Base-by-base conservation (phyloP, 2,888 invertebrate species). In the Spisula solida region DNA sequence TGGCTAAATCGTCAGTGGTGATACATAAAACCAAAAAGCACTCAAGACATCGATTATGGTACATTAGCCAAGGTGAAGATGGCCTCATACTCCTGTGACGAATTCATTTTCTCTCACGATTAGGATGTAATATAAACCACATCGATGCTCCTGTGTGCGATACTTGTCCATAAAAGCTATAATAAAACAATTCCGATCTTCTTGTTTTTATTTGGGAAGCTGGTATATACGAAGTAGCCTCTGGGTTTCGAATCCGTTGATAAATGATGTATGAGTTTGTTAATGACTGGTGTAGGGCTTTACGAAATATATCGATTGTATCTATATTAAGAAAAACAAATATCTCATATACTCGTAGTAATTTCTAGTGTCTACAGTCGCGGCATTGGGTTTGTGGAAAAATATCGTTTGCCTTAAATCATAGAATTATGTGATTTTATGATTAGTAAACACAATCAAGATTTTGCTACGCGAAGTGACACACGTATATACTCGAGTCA, bases 11-110 rank as follows among this genome's bases (percentile, higher is more conserved):
- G n/a, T 25, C 5, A 66, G n/a, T 31, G 18, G 18, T 56, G 82
- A 82, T 82, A 60, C n/a, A 82, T 34, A 60, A 82, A 60, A 82
- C 82, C 82, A 1, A 60, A 82, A 82, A 82, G 16, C 82, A 82
- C 82, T 82, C 60, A 48, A 25, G 0, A 34, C 41, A 41, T 60
- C 60, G 60, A 20, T 55, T 34, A 82, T 6, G 31, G 29, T 60
- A 34, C 82, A 82, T 82, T 82, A 82, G 41, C 8, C 31, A 66
- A 60, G 82, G 60, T 60, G 60, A 82, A 56, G 60, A 60, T 51
- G 56, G 60, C 41, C 16, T 31, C 60, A 41, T 20, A 60, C n/a
- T 6, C 29, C 25, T 18, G 34, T n/a, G 60, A 82, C 60, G 55
- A 34, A 55, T 60, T 82, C 60, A 34, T 60, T 60, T 82, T 66